Evolutionary conservation across 2,797 vertebrate species (phyloP), one percentile per base, ranked within the genome.

Genomic region (Crotalus adamanteus): DNA sequence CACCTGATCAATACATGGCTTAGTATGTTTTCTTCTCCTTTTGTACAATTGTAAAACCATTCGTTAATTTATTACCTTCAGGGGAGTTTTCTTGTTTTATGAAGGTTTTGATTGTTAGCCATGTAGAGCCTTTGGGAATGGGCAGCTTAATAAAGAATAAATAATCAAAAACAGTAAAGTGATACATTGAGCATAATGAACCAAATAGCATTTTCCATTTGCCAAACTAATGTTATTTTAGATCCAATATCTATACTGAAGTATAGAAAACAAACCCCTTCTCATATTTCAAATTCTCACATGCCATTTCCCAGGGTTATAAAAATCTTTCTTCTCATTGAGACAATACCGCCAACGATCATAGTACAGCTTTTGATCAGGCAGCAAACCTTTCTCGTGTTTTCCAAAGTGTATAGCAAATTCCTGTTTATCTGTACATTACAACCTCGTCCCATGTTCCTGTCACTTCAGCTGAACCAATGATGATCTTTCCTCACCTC

Each of bases 371-470:
- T 6, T 28, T 88, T 18, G 88, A 63, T 57, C 37, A 87, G 90
- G 85, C 31, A 92, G 7, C 59, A 47, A 28, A 65, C 12, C 57
- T 53, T 87, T 56, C 28, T 61, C n/a, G 25, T 47, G 56, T 86
- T 31, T 92, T 28, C 31, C 57, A 63, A 47, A 90, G 37, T 8
- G 26, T 28, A 42, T 55, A 89, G 78, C 60, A 91, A 47, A 92
- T 91, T 90, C 86, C 59, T 93, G 53, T 31, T 51, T 61, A 37
- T 51, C 69, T 59, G 25, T 86, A 91, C 93, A 9, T 65, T 73
- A 3, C 16, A 37, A 16, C 31, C 65, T 37, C 65, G 65, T 20
- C 51, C 83, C 22, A 26, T n/a, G 13, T 57, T 47, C 22, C 51
- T 26, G 47, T 18, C 13, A 28, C 51, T 63, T 89, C 6, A 31